Evolutionary conservation across 2,113 vertebrate genomes (phyloP), one percentile per base, ranked within the genome.

Genomic region (Proterorhinus semilunaris): DNA sequence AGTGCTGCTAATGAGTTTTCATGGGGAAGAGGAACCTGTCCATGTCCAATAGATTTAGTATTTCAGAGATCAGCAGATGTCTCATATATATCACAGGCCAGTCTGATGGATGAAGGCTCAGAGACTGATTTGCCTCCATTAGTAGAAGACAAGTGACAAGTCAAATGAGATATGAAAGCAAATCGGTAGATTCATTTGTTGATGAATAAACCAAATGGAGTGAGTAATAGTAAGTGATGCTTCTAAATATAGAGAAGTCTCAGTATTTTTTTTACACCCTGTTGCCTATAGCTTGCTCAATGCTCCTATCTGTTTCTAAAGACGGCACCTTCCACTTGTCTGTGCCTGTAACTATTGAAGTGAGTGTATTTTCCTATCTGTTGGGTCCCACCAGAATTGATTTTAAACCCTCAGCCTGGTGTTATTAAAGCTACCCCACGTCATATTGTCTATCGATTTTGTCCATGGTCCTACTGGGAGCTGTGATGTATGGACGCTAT

Each of bases 391-490:
- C 65, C 79, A 70, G 76, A 75, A 88, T 90, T 66, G 82, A 88
- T 85, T 83, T 72, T 53, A 61, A 79, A 78, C 71, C 47, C 61
- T 63, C 10, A 0, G 65, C 71, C 59, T 72, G 62, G 48, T 69
- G 81, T 81, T 84, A 80, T 82, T 84, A 80, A 88, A 82, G 79
- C 64, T 55, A 75, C 71, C 74, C 21, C 64, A 78, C 70, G 74
- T 80, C 83, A 81, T 82, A 87, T 78, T 88, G 68, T 64, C 9
- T 82, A 88, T 91, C 69, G 86, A 89, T 90, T 87, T 83, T 84
- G 54, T 71, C 72, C 72, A 59, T 36, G 44, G 74, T 61, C n/a
- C 76, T 12, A 57, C 48, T 46, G 55, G 65, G 65, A 77, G 50
- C 64, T 69, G 55, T 49, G 46, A 76, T 68, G 63, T 73, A 61